A percentile compares a stretch with the other conserved stretches of the same genome.
phyloP scores from a whole-genome alignment of 2,113 vertebrate species.

The Prietella phreatophila region DNA sequence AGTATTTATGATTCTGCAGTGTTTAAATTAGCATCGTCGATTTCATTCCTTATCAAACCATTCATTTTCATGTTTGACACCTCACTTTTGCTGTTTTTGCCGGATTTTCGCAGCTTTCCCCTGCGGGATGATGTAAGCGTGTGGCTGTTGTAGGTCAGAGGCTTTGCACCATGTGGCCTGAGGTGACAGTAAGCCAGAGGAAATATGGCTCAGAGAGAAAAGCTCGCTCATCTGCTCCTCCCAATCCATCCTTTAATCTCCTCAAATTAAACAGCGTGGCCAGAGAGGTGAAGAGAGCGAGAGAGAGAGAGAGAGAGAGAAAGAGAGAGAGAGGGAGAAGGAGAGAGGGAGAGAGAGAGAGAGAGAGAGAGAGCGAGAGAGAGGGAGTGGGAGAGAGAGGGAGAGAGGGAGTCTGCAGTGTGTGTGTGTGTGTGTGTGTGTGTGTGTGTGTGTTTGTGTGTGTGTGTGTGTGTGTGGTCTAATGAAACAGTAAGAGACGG shows the following conservation, averaged over 20 bases:
- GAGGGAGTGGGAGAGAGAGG: no score
- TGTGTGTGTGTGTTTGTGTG: neutral
- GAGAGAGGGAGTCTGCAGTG: neutral
- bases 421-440: no score
- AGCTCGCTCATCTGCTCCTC: constrained; percentile 36
- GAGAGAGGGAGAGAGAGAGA: constrained; percentile 25
- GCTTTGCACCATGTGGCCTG: constrained; percentile 43
- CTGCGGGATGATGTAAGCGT: constrained; percentile 24
- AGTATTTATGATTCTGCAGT: neutral
- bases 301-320: constrained; percentile 27
- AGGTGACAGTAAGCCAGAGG: constrained; percentile 37
- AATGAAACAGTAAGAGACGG: neutral
- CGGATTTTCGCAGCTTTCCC: neutral
- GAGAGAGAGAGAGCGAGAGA: constrained; percentile 23
- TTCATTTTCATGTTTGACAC: neutral
- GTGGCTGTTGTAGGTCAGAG: constrained; percentile 38
- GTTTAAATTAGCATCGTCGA: neutral
- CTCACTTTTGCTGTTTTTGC: neutral
- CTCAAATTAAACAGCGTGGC: constrained; percentile 66
- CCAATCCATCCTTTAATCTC: constrained; percentile 67
- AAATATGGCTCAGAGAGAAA: constrained; percentile 51
- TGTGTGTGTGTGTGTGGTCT: constrained; percentile 7
- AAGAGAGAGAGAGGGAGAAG: constrained; percentile 23
- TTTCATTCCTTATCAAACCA: constrained; percentile 3
- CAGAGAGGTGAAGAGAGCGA: constrained; percentile 24